A percentile compares a stretch with the other conserved stretches of the same genome.
These are phyloP conservation scores for Ptychobarbus kaznakovi DNA, from an alignment of 2,797 vertebrate species.

Conservation along the genomic window DNA sequence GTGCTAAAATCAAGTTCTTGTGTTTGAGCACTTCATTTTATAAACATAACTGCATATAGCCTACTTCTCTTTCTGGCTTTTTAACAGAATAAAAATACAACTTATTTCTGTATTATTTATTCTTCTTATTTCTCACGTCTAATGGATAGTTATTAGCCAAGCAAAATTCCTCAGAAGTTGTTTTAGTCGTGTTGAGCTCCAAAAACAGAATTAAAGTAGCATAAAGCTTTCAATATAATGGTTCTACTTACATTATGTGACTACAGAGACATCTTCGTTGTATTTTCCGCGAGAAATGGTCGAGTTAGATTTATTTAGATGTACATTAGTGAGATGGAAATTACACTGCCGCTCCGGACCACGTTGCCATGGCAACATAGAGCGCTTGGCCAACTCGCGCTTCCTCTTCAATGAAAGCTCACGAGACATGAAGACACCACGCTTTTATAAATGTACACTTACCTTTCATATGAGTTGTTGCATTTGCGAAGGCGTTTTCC, in stretches of 20 bases:
- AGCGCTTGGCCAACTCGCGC: slow-evolving; percentile 50
- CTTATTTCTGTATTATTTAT: neutral
- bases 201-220: slow-evolving; percentile 11
- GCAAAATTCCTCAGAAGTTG: neutral
- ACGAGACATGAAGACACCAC: neutral
- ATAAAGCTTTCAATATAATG: neutral
- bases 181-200: neutral
- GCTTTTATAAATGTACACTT: slow-evolving; percentile 25
- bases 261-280: neutral
- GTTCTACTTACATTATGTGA: neutral
- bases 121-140: slow-evolving; percentile 7
- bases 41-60: neutral
- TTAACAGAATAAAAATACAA: neutral
- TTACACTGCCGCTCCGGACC: slow-evolving; percentile 35
- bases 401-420: slow-evolving; percentile 6
- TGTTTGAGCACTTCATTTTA: slow-evolving; percentile 3
- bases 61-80: neutral
- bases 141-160: neutral
- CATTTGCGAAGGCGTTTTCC: neutral
- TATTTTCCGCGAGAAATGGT: neutral
- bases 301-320: neutral
- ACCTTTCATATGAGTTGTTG: slow-evolving; percentile 45
- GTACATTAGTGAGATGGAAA: neutral
- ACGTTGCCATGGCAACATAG: slow-evolving; percentile 75
- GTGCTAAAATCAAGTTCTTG: neutral